Conservation (phyloP, 2,888 invertebrate genomes). For the Noctua pronuba region DNA sequence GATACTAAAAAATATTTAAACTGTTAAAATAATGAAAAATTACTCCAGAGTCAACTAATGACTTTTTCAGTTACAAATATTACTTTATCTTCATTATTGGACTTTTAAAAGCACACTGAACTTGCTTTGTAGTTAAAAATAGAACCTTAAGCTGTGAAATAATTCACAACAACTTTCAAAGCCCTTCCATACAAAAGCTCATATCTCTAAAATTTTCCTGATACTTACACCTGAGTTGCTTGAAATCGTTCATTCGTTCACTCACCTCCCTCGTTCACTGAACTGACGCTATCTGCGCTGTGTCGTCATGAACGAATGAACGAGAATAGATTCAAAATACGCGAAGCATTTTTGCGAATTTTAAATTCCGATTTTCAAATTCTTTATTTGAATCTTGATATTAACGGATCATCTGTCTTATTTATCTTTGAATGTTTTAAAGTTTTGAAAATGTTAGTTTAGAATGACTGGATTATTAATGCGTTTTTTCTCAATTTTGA, state of each 20-base stretch:
- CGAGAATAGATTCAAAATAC: slow-evolving; percentile 61
- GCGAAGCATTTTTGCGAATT: slow-evolving; percentile 50
- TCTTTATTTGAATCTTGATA: slow-evolving; percentile 55
- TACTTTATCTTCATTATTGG: slow-evolving; percentile 36
- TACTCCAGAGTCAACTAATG: slow-evolving; percentile 23
- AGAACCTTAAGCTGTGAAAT: slow-evolving; percentile 9
- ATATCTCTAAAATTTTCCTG: slow-evolving; percentile 61
- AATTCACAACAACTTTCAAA: slow-evolving; percentile 28
- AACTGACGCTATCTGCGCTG: slow-evolving; percentile 63
- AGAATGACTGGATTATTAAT: slow-evolving; percentile 8
- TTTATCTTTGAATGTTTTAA: slow-evolving; percentile 29
- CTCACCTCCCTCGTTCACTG: slow-evolving; percentile 68
- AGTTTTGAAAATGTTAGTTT: not conserved
- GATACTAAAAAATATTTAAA: slow-evolving; percentile 9
- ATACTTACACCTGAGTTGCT: slow-evolving; percentile 64
- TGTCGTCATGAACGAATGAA: slow-evolving; percentile 66
- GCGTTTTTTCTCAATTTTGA: not conserved
- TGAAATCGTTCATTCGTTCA: slow-evolving; percentile 64
- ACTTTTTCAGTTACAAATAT: slow-evolving; percentile 30
- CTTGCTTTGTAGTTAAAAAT: slow-evolving; percentile 26
- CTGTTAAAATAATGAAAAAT: slow-evolving; percentile 34
- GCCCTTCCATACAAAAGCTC: slow-evolving; percentile 32
- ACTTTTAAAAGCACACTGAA: slow-evolving; percentile 11
- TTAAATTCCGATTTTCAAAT: slow-evolving; percentile 45
- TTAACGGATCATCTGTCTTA: slow-evolving; percentile 45